Base-by-base conservation (phyloP, 2,113 vertebrate genomes). In the Ailuropoda melanoleuca region DNA sequence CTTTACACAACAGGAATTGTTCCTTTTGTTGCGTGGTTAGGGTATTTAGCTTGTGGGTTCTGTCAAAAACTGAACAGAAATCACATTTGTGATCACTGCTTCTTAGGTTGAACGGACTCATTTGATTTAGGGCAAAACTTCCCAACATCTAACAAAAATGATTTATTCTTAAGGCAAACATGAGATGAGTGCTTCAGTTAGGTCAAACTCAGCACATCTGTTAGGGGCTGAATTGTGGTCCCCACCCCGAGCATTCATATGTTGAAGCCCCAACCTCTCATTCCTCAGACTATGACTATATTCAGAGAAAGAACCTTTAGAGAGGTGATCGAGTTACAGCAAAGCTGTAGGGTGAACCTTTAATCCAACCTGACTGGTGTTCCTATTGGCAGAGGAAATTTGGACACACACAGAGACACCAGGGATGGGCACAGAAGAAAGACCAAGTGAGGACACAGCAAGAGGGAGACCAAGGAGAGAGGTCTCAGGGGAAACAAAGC, bases 11-110 rank as follows among this genome's bases (percentile, higher is more conserved):
- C 24, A 84, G 43, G 43, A 29, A 26, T 48, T 62, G 89, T 97
- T 68, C 1, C 23, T 96, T 84, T 83, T 90, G 48, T 88, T 78
- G 85, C 83, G 37, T 80, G 64, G 24, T 77, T 53, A 87, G n/a
- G 37, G 58, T 86, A 86, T 93, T 37, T 82, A 93, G 62, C 31
- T 96, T 85, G n/a, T 88, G 83, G 48, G 7, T 55, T 77, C n/a
- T 90, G 26, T 93, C 37, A 75, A 83, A 94, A 93, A 80, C 9
- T 74, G 46, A 97, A 94, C 18, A 84, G 26, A 97, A 95, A 77
- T 83, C 72, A 46, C 43, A 72, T 53, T 77, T 56, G 17, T 50
- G 50, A 60, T 91, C 24, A 17, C 17, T 43, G 23, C 13, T 96
- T 43, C 53, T 88, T 77, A 85, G 31, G 39, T 26, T 94, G 39